Percentiles rank a stretch among this genome's conserved stretches.
Evolutionary conservation across 2,888 invertebrate genomes (phyloP).

Genomic region (Acleris sparsana): DNA sequence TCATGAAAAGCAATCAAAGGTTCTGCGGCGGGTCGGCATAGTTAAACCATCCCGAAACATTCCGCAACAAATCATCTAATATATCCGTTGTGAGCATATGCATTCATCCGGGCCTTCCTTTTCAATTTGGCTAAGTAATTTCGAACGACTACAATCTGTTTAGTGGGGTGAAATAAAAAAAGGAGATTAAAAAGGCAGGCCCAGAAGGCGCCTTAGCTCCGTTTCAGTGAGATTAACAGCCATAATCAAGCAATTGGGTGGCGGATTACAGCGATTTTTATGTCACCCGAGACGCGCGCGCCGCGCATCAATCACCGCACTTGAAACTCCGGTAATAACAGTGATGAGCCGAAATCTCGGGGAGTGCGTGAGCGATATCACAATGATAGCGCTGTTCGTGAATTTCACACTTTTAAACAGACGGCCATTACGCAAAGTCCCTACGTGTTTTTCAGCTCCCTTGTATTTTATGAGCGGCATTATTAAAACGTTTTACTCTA

Average conservation of each 20-base stretch:
- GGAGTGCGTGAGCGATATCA: conserved; percentile 33
- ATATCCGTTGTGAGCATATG: conserved; percentile 46
- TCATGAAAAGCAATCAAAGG: too few species aligned
- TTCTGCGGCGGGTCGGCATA: conserved; percentile 2
- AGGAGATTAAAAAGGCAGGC: conserved; percentile 64
- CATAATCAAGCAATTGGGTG: conserved; percentile 78
- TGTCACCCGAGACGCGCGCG: conserved; percentile 48
- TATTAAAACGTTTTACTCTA: conserved; percentile 3
- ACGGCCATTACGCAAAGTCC: conserved; percentile 23
- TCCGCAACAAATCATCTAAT: conserved; percentile 43
- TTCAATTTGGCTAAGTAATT: conserved; percentile 78
- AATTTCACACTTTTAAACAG: conserved; percentile 33
- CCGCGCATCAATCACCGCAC: conserved; percentile 60
- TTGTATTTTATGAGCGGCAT: conserved; percentile 7
- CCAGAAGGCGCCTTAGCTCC: conserved; percentile 53
- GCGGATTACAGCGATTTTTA: conserved; percentile 77
- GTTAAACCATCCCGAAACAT: conserved; percentile 21
- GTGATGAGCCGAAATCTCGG: conserved; percentile 50
- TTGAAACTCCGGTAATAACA: conserved; percentile 64
- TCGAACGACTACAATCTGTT: conserved; percentile 65
- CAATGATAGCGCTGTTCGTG: conserved; percentile 32
- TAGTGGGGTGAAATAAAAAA: conserved; percentile 65
- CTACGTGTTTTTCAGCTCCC: conserved; percentile 8
- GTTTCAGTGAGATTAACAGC: conserved; percentile 74
- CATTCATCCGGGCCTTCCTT: conserved; percentile 43